These are phyloP conservation scores for Atractosteus spatula DNA, from an alignment of 2,113 vertebrate genomes.

Conservation along the genomic window DNA sequence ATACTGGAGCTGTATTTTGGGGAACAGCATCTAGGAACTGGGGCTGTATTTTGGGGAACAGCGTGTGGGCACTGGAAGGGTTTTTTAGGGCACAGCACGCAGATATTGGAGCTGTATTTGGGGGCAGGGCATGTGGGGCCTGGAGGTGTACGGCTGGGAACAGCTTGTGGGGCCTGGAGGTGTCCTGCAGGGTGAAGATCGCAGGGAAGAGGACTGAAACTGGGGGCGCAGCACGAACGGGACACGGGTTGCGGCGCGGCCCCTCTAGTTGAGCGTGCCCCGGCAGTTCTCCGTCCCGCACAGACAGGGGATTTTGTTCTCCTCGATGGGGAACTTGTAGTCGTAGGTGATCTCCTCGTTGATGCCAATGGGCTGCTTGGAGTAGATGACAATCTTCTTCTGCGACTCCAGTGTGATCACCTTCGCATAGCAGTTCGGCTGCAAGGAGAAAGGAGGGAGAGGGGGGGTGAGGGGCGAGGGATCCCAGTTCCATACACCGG, in stretches of 20 bases:
- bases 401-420: constrained; percentile 95
- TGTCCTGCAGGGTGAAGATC: not conserved
- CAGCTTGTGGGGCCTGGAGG: not conserved
- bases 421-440: constrained; percentile 97
- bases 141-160: not conserved
- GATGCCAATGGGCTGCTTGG: constrained; percentile 86
- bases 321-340: constrained; percentile 96
- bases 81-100: too few relatives aligned
- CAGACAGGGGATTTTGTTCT: constrained; percentile 92
- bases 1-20: not conserved
- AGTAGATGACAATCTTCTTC: constrained; percentile 97
- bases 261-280: constrained; percentile 80
- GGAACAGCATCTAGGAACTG: not conserved
- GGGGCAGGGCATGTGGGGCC: not conserved
- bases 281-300: constrained; percentile 91
- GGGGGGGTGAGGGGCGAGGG: not conserved
- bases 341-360: constrained; percentile 96
- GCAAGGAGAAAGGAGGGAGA: not conserved
- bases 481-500: too few relatives aligned
- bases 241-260: not conserved
- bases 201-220: not conserved
- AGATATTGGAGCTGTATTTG: too few relatives aligned
- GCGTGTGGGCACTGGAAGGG: constrained; percentile 45
- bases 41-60: constrained; percentile 25
- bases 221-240: constrained; percentile 1